Evolutionary conservation across 2,888 invertebrate species (phyloP).

Genomic region (Drosophila antonietae): DNA sequence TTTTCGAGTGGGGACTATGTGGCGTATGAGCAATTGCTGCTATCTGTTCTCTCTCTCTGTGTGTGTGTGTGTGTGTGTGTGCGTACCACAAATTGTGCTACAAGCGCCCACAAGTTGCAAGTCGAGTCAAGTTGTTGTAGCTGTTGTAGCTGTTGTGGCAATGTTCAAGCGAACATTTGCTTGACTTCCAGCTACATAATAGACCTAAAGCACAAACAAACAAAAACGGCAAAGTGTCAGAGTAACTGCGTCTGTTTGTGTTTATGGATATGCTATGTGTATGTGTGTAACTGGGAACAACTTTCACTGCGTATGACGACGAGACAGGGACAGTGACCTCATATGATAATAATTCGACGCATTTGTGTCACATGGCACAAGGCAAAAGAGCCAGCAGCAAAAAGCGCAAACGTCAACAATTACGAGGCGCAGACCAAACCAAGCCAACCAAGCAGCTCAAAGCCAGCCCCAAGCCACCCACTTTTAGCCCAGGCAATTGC

Average conservation of each 20-base stretch:
- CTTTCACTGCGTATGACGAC: conserved; percentile 67
- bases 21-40: conserved; percentile 47
- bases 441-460: not conserved
- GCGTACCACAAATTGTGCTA: conserved; percentile 40
- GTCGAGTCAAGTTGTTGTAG: conserved; percentile 9
- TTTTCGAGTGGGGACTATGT: conserved; percentile 14
- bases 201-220: conserved; percentile 32
- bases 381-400: conserved; percentile 27
- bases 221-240: conserved; percentile 36
- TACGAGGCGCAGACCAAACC: conserved; percentile 35
- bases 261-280: conserved; percentile 13
- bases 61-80: conserved; percentile 16
- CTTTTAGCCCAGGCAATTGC: conserved; percentile 65
- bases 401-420: conserved; percentile 80
- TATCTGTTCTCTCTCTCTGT: conserved; percentile 22
- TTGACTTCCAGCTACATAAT: conserved; percentile 62
- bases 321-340: conserved; percentile 77
- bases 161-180: conserved; percentile 59
- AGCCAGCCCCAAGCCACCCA: not conserved
- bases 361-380: conserved; percentile 69
- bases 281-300: conserved; percentile 40
- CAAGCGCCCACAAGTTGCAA: conserved; percentile 52
- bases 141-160: conserved; percentile 22
- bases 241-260: conserved; percentile 2
- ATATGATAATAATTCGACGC: conserved; percentile 79